phyloP scores from a whole-genome alignment of 2,888 invertebrate genomes.

The Mayetiola destructor region DNA sequence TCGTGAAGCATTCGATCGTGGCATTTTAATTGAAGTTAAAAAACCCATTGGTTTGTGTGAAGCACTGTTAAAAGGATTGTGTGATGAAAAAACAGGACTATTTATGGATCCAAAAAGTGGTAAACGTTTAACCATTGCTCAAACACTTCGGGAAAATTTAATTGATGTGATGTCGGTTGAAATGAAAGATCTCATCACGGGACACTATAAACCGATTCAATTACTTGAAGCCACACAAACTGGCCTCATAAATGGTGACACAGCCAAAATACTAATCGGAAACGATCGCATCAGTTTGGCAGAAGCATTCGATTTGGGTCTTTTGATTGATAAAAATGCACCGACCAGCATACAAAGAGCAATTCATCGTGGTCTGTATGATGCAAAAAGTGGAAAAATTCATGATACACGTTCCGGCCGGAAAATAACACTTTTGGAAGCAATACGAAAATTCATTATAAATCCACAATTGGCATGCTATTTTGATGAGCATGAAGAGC shows the following conservation, averaged over 20 bases:
- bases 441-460: constrained; percentile 63
- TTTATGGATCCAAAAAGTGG: constrained; percentile 74
- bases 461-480: constrained; percentile 69
- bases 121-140: constrained; percentile 59
- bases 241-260: constrained; percentile 57
- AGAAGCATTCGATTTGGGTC: constrained; percentile 64
- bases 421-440: constrained; percentile 68
- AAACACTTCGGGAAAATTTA: constrained; percentile 66
- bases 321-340: constrained; percentile 66
- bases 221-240: constrained; percentile 63
- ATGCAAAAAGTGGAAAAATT: constrained; percentile 65
- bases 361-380: constrained; percentile 73
- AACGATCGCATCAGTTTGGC: constrained; percentile 52
- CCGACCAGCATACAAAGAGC: constrained; percentile 71
- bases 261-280: constrained; percentile 41
- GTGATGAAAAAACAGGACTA: constrained; percentile 59
- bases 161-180: constrained; percentile 74
- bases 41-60: constrained; percentile 69
- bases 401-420: constrained; percentile 65
- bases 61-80: constrained; percentile 66
- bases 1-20: constrained; percentile 71
- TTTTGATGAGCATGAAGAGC: constrained; percentile 60
- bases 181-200: constrained; percentile 61
- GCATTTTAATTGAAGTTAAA: constrained; percentile 64
- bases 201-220: constrained; percentile 61